Percentiles rank a stretch among this genome's conserved stretches.
Conservation (phyloP, 1,140 invertebrate species). For the Popillia japonica region DNA sequence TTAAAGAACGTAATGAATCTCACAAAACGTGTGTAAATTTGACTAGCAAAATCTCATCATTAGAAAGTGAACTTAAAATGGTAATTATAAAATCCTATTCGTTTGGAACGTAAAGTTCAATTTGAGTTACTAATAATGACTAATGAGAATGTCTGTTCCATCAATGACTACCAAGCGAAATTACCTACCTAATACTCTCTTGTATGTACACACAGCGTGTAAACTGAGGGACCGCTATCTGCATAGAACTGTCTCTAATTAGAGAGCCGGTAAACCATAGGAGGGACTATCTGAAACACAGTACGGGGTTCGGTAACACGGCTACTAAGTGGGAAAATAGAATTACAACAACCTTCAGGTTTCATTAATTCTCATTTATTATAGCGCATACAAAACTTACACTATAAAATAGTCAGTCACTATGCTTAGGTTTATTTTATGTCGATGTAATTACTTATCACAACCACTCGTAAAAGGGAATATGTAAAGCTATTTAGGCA, state of each 20-base stretch:
- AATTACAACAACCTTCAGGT: neutral
- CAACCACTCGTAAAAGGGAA: no score
- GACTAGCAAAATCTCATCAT: no score
- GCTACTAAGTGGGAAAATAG: neutral
- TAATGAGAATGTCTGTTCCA: conserved; percentile 2
- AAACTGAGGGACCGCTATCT: neutral
- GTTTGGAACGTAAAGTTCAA: neutral
- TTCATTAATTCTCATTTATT: neutral
- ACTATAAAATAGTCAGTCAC: no score
- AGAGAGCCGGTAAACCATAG: neutral
- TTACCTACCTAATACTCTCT: neutral
- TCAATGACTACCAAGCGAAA: neutral
- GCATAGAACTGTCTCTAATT: neutral
- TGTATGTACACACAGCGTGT: neutral
- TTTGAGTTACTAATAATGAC: neutral
- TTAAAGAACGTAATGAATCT: no score
- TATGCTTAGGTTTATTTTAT: no score
- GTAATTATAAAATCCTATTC: no score
- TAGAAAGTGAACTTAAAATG: no score
- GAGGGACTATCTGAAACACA: neutral
- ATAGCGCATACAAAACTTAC: no score
- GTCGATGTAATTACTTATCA: no score
- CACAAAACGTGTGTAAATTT: no score
- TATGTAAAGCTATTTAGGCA: no score
- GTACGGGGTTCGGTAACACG: neutral